Evolutionary conservation across 2,797 vertebrate genomes (phyloP), one percentile per base, ranked within the genome.

Genomic region (Anomalospiza imberbis): DNA sequence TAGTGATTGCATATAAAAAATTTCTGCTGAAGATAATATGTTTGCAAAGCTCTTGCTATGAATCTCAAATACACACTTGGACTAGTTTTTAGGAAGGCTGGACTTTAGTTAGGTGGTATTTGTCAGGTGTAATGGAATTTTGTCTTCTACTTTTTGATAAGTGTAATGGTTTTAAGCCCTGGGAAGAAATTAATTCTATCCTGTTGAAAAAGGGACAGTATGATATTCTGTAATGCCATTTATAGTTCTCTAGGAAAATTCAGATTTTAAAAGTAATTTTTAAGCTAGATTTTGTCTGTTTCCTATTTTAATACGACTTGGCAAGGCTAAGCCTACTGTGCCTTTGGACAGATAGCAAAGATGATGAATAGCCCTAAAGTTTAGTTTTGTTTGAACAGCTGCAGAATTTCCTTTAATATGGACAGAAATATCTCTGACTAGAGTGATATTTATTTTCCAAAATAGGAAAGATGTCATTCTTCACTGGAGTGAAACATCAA

Each of bases 351-450:
- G 91, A 89, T 71, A 88, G 75, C 51, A 76, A 71, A 93, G 63
- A 67, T 90, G 85, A 96, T 88, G 40, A 85, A 93, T 73, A 87
- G 38, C 42, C 24, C 28, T 68, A 3, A 95, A 94, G 87, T 89
- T 93, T 80, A 83, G 72, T 75, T 94, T 85, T 88, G 81, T 97
- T 95, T 94, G 76, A 91, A 93, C 91, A 91, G 89, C 93, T 95
- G 89, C 19, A 92, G 66, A 67, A 38, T 88, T 85, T 85, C 71
- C 93, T 91, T 85, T 75, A 88, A 78, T 72, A 66, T 12, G 55
- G 66, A 55, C 58, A 81, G 68, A 91, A 91, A 89, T 89, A 78
- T 58, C 58, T 10, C 4, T 60, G 85, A 55, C 47, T 83, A 38
- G 40, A 36, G 66, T 87, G 91, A 50, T 54, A 72, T 80, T 95